Base-by-base conservation (phyloP, 2,888 invertebrate species). In the Drosophila setosimentum region DNA sequence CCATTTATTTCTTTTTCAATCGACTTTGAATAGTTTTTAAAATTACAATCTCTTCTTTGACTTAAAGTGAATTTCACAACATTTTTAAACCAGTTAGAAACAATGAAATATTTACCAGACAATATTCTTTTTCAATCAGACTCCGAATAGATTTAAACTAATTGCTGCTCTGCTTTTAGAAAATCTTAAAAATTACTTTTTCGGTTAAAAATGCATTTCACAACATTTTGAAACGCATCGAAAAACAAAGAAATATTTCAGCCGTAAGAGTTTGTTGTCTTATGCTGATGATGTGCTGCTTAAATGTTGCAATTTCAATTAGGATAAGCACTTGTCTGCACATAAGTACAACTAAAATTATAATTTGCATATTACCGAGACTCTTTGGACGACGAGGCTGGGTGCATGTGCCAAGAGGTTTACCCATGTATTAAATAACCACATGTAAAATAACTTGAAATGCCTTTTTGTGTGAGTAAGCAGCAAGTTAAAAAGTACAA, bases 381-480 rank as follows among this genome's bases (percentile, higher is more conserved):
- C 70, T 61, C 33, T 27, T 57, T 57, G 10, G 37, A 32, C 7
- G 45, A 45, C 45, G 45, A 8, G 16, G 24, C 45, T 24, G 45
- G 16, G 16, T 8, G 45, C 45, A 45, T 68, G 50, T 49, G 68
- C 7, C 65, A 69, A 68, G 73, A 66, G 74, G 70, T 70, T 69
- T 66, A 70, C 55, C 66, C 78, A 70, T 57, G 32, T 78, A 74
- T 77, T 74, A 78, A 77, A 78, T 78, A 74, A 78, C 78, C 53
- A 54, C 55, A 48, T 48, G 78, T 51, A 64, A 65, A 58, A 40
- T 59, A 53, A 58, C 49, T 54, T 53, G n/a, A 65, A 78, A 60
- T 64, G 66, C 54, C 45, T 16, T 55, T 68, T 77, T 73, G 73
- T 58, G 68, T 33, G 32, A 67, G 58, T 62, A 58, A 58, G 59